Evolutionary conservation across 2,797 vertebrate species (phyloP).

Genomic region (Clarias fuscus): DNA sequence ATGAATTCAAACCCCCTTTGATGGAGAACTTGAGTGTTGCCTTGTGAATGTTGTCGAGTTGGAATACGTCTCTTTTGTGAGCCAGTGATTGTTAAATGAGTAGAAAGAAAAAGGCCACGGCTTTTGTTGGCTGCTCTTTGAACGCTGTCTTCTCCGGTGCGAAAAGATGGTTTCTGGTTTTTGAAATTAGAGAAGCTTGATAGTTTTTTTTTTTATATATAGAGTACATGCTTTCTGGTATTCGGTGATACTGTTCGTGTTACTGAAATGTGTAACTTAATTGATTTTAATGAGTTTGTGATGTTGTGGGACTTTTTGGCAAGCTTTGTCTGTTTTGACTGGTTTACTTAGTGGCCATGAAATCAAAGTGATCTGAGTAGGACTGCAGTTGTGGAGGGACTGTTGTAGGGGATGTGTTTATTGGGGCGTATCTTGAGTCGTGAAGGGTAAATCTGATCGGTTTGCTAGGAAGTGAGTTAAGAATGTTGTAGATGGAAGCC

Average conservation of each 20-base stretch:
- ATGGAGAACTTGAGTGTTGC: conserved; percentile 61
- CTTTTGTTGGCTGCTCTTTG: conserved; percentile 23
- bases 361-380: background rate
- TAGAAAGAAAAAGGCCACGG: background rate
- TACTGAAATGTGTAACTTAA: background rate
- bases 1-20: conserved; percentile 63
- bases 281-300: background rate
- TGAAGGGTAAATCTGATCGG: background rate
- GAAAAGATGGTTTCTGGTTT: conserved; percentile 13
- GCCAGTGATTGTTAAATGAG: conserved; percentile 2
- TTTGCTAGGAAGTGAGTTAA: background rate
- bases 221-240: background rate
- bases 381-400: background rate
- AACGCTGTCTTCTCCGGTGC: conserved; percentile 14
- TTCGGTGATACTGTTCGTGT: background rate
- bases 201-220: too few species aligned
- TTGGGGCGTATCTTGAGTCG: background rate
- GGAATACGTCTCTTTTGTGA: background rate
- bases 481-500: too few species aligned
- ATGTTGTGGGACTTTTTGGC: background rate
- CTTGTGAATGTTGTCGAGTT: conserved; percentile 66
- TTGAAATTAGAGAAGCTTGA: background rate
- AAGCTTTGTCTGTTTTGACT: background rate
- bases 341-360: background rate
- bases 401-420: background rate